Evolutionary conservation across 2,888 invertebrate species (phyloP).

Genomic region (Zhuqinia jingwanae): DNA sequence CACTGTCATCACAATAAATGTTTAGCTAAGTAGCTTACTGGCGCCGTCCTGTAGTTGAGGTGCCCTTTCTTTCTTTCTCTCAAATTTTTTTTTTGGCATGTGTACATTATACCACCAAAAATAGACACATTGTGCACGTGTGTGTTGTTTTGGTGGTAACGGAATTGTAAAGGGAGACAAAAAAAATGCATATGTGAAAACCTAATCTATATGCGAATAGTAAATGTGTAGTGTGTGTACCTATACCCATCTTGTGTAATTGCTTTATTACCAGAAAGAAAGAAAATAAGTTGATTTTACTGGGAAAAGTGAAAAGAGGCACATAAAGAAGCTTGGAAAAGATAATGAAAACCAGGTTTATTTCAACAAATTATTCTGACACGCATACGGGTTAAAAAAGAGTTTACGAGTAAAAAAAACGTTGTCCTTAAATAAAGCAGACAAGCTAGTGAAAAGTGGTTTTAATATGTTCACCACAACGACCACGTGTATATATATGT

Average conservation of each 20-base stretch:
- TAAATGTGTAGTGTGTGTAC: neutral
- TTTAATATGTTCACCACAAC: neutral
- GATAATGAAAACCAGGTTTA: conserved; percentile 13
- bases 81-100: too few relatives aligned
- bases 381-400: conserved; percentile 57
- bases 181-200: neutral
- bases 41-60: too few relatives aligned
- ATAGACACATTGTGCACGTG: too few relatives aligned
- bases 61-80: too few relatives aligned
- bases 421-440: conserved; percentile 37
- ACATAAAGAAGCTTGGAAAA: too few relatives aligned
- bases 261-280: too few relatives aligned
- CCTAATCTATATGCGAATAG: neutral
- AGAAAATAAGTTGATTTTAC: too few relatives aligned
- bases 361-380: conserved; percentile 58
- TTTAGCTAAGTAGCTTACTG: conserved; percentile 20
- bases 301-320: too few relatives aligned
- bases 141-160: too few relatives aligned
- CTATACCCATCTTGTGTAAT: too few relatives aligned
- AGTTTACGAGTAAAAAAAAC: conserved; percentile 1
- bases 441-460: conserved; percentile 6
- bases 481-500: neutral
- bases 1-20: neutral
- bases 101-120: neutral
- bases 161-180: neutral